A percentile compares a stretch with the other conserved stretches of the same genome.
Conservation (phyloP, 2,797 vertebrate genomes). For the Australoheros facetus region DNA sequence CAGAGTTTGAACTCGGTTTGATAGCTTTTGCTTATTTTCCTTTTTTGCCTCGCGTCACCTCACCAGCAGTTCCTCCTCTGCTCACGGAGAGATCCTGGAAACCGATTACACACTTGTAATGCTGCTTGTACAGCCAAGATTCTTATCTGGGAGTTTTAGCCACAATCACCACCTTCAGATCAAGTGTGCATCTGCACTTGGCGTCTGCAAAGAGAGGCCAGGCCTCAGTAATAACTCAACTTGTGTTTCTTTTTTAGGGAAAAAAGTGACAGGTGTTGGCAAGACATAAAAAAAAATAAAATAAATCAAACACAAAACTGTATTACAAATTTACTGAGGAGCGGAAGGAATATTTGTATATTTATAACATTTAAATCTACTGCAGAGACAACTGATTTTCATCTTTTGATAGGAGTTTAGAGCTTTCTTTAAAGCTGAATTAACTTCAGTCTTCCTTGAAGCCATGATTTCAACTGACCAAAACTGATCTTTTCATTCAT, state of each 20-base stretch:
- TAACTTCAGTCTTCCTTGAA: background rate
- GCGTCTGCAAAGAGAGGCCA: background rate
- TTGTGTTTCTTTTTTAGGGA: background rate
- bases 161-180: constrained; percentile 8
- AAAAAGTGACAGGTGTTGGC: background rate
- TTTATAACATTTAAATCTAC: background rate
- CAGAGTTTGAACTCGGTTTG: background rate
- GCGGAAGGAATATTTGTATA: too few relatives aligned
- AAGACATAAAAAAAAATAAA: background rate
- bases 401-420: too few relatives aligned
- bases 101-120: constrained; percentile 28
- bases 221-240: background rate
- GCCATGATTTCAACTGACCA: background rate
- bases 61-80: background rate
- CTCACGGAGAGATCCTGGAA: constrained; percentile 21
- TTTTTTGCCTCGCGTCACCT: constrained; percentile 18
- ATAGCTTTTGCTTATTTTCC: constrained; percentile 15
- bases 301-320: background rate
- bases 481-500: background rate
- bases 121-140: constrained; percentile 18
- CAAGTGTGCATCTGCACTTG: constrained; percentile 5
- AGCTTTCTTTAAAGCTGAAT: background rate
- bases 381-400: background rate
- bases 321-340: background rate
- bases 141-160: constrained; percentile 18